Base-by-base conservation (phyloP, 2,888 invertebrate species). In the Isoperla grammatica region DNA sequence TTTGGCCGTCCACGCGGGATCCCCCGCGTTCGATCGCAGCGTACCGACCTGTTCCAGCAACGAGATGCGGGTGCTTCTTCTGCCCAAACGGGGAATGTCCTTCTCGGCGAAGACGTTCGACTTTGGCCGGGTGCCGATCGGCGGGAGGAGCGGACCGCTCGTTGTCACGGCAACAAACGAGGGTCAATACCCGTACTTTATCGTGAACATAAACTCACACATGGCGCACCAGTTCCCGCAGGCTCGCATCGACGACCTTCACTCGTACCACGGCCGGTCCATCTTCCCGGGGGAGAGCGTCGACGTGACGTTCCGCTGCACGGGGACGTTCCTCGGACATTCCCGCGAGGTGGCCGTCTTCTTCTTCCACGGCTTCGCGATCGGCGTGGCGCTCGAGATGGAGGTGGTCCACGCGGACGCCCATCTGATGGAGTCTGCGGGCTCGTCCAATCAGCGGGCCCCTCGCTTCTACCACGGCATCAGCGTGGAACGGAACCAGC, bases 301-400 rank as follows among this genome's bases (percentile, higher is more conserved):
- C 48, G 69, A 68, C 19, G 77, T 81, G 54, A 73, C 69, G 39
- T 75, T 86, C 57, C 73, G 71, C 59, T 85, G 84, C 65, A 71
- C 68, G 37, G 80, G 82, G 6, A 82, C 78, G 71, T 82, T 81
- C 70, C 74, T 83, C 59, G 88, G 88, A 2, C 71, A 69, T 46
- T 79, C 80, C 11, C 79, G 76, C 63, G 87, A 88, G 75, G 71
- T 81, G 37, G 72, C 86, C 53, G 72, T 83, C 19, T 78, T 88
- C 64, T 69, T 76, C 48, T 87, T 87, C 68, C 76, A 75, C 68
- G 76, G 78, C 23, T 85, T 86, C 68, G 78, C 79, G 70, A 76
- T 87, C 22, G 81, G 80, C 64, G 78, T 85, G 63, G 74, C 75
- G 56, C 75, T 87, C 65, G 74, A 76, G 61, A 79, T 86, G 60